Evolutionary conservation across 2,888 invertebrate genomes (phyloP), one percentile per base, ranked within the genome.

Genomic region (Sericinus montela): DNA sequence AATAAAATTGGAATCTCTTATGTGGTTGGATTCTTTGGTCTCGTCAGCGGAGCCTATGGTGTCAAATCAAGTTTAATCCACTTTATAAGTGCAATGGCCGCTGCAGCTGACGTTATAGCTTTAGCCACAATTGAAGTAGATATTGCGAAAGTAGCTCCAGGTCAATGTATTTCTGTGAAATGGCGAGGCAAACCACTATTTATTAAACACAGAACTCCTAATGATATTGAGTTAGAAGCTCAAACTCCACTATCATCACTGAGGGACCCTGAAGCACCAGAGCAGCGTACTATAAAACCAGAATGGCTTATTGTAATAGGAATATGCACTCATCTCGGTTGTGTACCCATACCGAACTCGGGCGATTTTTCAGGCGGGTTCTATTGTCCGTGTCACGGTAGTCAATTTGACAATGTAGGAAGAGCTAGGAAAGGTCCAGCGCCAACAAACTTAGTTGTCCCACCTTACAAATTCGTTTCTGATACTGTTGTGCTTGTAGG

Each of bases 121-220:
- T 51, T 94, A 65, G 93, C 95, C n/a, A 90, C 92, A 57, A 91
- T 94, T 52, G 96, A 96, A 87, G 89, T 96, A 30, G 93, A 94
- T 55, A 75, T 96, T 34, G 71, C 69, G 6, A 92, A 91, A 55
- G 91, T 96, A 49, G 90, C 92, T 0, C 93, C 92, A 62, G 95
- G 94, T 15, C 90, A 89, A 56, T 91, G 90, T 50, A 63, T 84
- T 44, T 90, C 93, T 0, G 90, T 92, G 62, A 95, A 95, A 74
- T 97, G 96, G 96, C 90, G 94, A 61, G 94, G 94, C 47, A 96
- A 95, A 70, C 96, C 96, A 0, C 80, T 97, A 43, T 97, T 96
- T 69, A 82, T 97, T 38, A 92, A 92, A 63, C 93, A 93, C 65
- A 90, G 93, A 56, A 91, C 94, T 5, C 76, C 80, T 7, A 87